Conservation (phyloP, 2,888 invertebrate genomes). For the Pandemis cinnamomeana region DNA sequence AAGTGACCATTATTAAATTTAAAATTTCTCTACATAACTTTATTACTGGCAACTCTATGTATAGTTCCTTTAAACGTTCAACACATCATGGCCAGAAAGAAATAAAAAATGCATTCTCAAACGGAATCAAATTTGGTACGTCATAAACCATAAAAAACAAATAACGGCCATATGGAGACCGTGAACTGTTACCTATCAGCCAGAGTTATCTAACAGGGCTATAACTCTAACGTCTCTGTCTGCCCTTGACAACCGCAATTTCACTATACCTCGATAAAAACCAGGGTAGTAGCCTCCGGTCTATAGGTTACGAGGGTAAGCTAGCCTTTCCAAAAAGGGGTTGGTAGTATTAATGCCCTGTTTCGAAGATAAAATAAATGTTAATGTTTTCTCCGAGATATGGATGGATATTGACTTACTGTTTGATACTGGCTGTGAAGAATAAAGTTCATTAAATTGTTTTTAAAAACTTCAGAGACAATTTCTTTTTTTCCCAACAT, state of each 20-base stretch:
- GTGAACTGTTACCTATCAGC: conserved; percentile 26
- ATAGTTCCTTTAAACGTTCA: too few species aligned
- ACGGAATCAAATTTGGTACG: background rate
- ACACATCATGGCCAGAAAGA: too few species aligned
- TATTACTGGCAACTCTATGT: background rate
- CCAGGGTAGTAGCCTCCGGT: conserved; percentile 7
- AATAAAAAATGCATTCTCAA: background rate
- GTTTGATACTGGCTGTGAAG: too few species aligned
- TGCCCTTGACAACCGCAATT: conserved; percentile 32
- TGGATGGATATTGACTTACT: background rate
- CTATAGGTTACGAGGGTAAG: conserved; percentile 8
- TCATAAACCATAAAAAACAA: conserved; percentile 3
- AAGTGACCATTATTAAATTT: background rate
- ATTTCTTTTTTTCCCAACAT: too few species aligned
- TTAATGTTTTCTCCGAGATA: background rate
- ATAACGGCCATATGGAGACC: conserved; percentile 10
- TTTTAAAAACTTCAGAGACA: too few species aligned
- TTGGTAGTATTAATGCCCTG: background rate
- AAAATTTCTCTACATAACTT: background rate
- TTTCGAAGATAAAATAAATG: background rate
- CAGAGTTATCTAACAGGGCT: conserved; percentile 31
- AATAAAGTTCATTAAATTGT: too few species aligned
- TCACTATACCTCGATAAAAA: conserved; percentile 26
- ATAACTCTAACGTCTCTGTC: conserved; percentile 25
- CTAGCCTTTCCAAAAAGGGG: background rate